phyloP scores from a whole-genome alignment of 2,888 invertebrate genomes.

The Cheilosia soror region DNA sequence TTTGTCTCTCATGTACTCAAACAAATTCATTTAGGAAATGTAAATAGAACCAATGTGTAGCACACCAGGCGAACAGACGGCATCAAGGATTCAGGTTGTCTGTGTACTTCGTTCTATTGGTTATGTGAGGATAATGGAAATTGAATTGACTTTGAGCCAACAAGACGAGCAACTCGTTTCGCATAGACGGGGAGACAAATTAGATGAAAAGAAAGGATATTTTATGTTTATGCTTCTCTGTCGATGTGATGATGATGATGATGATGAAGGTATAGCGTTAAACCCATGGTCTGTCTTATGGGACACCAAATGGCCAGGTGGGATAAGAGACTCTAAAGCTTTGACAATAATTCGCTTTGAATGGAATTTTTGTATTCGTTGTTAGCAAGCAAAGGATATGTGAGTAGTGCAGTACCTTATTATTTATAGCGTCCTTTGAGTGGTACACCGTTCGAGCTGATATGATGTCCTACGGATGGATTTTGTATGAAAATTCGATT shows the following conservation, averaged over 20 bases:
- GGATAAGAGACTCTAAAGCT: slow-evolving; percentile 30
- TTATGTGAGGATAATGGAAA: slow-evolving; percentile 65
- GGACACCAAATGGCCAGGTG: slow-evolving; percentile 48
- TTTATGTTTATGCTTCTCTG: slow-evolving; percentile 29
- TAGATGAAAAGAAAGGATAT: slow-evolving; percentile 46
- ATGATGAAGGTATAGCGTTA: neutral
- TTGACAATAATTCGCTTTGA: slow-evolving; percentile 63
- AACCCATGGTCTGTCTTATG: slow-evolving; percentile 12
- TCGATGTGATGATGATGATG: slow-evolving; percentile 12
- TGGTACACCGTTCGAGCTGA: neutral
- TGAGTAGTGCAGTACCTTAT: slow-evolving; percentile 29
- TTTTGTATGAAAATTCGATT: slow-evolving; percentile 44
- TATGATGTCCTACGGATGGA: neutral
- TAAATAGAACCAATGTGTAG: slow-evolving; percentile 34
- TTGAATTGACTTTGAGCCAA: slow-evolving; percentile 63
- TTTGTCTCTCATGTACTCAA: neutral
- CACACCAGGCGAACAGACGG: neutral
- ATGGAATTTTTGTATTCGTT: slow-evolving; percentile 21
- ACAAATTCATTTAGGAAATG: slow-evolving; percentile 68
- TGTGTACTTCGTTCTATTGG: slow-evolving; percentile 21
- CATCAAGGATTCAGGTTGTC: slow-evolving; percentile 39
- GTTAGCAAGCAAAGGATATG: neutral
- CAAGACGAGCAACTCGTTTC: neutral
- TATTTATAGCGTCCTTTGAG: slow-evolving; percentile 60
- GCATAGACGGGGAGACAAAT: slow-evolving; percentile 22